A percentile compares a stretch with the other conserved stretches of the same genome.
These are phyloP conservation scores for Paralvinella palmiformis DNA, from an alignment of 1,140 invertebrate genomes.

Conservation along the genomic window DNA sequence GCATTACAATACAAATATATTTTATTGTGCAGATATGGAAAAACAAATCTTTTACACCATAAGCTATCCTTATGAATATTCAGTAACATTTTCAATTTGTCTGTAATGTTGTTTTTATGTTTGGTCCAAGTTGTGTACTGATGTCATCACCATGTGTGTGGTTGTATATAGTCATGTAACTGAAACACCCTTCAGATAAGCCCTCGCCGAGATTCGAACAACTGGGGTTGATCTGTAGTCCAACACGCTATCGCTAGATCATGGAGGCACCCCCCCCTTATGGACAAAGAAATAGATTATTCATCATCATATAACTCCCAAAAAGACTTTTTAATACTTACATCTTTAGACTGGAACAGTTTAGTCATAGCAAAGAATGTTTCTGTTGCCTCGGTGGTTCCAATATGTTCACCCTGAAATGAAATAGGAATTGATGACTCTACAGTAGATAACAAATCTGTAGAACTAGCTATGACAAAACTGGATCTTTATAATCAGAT, in stretches of 20 bases:
- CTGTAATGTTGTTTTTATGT: too few species aligned
- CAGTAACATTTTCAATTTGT: too few species aligned
- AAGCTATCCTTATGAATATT: too few species aligned
- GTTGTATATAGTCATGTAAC: too few species aligned
- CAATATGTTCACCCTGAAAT: conserved; percentile 19
- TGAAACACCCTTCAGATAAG: too few species aligned
- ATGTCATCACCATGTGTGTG: too few species aligned
- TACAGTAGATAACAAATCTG: background rate
- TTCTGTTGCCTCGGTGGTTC: conserved; percentile 80
- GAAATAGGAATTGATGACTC: background rate
- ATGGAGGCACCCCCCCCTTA: too few species aligned
- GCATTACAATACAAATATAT: too few species aligned
- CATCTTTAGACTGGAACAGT: conserved; percentile 94
- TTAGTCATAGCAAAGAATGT: conserved; percentile 99
- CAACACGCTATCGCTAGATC: too few species aligned
- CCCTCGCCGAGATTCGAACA: background rate
- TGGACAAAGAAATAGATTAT: background rate
- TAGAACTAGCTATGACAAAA: background rate
- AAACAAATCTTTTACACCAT: too few species aligned
- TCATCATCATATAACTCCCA: background rate
- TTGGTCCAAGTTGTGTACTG: too few species aligned
- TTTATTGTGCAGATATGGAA: too few species aligned
- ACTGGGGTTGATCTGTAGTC: background rate
- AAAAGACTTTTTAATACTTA: conserved; percentile 44
- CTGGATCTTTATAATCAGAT: background rate